Evolutionary conservation across 2,888 invertebrate species (phyloP).

Genomic region (Ormyrus pomaceus): DNA sequence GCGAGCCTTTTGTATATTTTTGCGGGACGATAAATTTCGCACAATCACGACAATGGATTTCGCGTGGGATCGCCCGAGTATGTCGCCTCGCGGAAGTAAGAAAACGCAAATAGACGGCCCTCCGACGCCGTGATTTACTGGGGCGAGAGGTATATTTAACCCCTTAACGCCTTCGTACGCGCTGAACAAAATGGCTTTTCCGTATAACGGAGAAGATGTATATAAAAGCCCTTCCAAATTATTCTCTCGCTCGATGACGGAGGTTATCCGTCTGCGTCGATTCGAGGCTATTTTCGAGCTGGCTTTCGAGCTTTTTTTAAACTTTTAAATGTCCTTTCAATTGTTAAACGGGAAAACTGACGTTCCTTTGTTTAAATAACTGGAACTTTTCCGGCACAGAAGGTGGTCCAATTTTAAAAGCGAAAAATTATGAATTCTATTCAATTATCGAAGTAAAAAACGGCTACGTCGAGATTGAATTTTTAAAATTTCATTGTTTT

Average conservation of each 20-base stretch:
- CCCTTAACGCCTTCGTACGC: conserved; percentile 19
- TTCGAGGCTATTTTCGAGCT: background rate
- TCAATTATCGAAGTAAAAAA: too few relatives aligned
- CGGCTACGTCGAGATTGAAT: too few relatives aligned
- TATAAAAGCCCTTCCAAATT: background rate
- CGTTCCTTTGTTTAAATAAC: too few relatives aligned
- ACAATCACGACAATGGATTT: conserved; percentile 34
- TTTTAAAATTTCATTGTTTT: too few relatives aligned
- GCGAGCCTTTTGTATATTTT: background rate
- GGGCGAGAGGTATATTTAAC: conserved; percentile 27
- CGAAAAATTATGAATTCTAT: too few relatives aligned
- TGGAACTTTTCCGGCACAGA: too few relatives aligned
- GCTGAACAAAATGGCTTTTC: conserved; percentile 30
- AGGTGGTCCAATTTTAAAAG: too few relatives aligned
- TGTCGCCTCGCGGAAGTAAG: background rate
- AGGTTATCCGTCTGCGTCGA: background rate
- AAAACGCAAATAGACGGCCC: background rate
- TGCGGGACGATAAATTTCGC: conserved; percentile 8
- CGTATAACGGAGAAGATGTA: conserved; percentile 10
- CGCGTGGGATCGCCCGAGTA: conserved; percentile 10
- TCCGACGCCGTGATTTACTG: conserved; percentile 13
- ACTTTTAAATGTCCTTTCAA: too few relatives aligned
- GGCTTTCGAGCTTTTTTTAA: background rate
- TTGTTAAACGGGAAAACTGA: too few relatives aligned
- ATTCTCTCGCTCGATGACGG: background rate